A percentile compares a stretch with the other conserved stretches of the same genome.
Conservation (phyloP, 2,113 vertebrate species). For the Emydura subglobosa region DNA sequence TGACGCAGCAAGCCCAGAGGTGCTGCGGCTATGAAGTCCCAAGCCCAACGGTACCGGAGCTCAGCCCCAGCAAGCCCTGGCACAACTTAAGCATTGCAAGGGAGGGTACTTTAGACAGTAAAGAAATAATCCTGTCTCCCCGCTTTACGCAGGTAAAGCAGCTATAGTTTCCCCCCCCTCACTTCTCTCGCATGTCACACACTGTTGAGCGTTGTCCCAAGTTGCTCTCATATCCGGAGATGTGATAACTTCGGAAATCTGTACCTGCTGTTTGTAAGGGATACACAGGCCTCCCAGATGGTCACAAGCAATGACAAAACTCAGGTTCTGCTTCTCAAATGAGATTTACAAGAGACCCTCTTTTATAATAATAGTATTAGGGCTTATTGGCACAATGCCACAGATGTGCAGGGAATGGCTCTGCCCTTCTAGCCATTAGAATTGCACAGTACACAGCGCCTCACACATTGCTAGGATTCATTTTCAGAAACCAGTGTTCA, state of each 20-base stretch:
- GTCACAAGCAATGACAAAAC: background rate
- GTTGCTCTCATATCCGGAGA: background rate
- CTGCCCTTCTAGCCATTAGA: slow-evolving; percentile 15
- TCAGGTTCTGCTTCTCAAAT: background rate
- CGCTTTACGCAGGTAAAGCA: background rate
- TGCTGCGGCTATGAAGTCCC: too few relatives aligned
- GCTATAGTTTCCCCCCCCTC: background rate
- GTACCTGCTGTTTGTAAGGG: background rate
- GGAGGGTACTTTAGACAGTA: background rate
- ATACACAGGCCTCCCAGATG: fast-evolving
- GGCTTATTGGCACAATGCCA: background rate
- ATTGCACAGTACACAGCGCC: background rate
- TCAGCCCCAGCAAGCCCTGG: too few relatives aligned
- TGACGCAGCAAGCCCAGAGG: too few relatives aligned
- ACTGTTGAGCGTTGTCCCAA: background rate
- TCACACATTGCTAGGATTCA: fast-evolving
- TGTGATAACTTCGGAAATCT: fast-evolving
- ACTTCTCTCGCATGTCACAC: background rate
- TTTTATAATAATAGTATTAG: too few relatives aligned
- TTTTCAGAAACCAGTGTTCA: fast-evolving
- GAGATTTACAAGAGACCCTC: background rate
- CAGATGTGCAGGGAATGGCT: background rate
- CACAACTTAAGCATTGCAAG: too few relatives aligned
- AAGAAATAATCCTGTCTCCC: background rate
- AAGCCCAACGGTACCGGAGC: too few relatives aligned